Base-by-base conservation (phyloP, 2,113 vertebrate species). In the Pituophis catenifer region DNA sequence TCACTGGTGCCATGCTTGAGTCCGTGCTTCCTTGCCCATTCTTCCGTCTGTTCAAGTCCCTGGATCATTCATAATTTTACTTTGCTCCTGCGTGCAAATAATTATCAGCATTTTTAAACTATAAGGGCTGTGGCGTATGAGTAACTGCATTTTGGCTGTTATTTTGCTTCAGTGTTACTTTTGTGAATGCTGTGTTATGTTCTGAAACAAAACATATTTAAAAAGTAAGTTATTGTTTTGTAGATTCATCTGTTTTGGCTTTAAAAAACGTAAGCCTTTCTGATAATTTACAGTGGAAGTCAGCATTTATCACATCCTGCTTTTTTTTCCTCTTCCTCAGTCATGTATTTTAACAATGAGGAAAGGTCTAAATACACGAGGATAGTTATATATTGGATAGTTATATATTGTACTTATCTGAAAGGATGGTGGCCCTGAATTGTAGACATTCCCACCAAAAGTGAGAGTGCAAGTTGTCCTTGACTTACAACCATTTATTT, bases 1-100 rank as follows among this genome's bases (percentile, higher is more conserved):
- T 97, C 95, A 1, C 92, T 91, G 93, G 95, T 97, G 96, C 95
- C 95, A 54, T 97, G 97, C 96, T 96, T 95, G 94, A 94, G 96
- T 96, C 95, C 88, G 55, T 97, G 97, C 95, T 95, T 95, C 92
- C 86, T 94, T 97, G 95, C 93, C 96, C 94, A 2, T 89, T 94
- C 50, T 96, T 95, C 93, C 58, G 91, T 96, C 94, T 96, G 94
- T 59, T 86, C 5, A 91, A 93, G 3, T 93, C 94, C 92, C 93
- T 92, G 94, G 93, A 93, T 96, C 0, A 2, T 96, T 92, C 10
- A 92, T 2, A 0, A 6, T 94, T 97, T 97, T 96, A 19, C 44
- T 94, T 96, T 97, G 96, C 95, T 96, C 1, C 65, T 81, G 88
- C 94, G 95, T 92, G 94, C 94, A 96, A 5, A 92, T 53, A 81